Evolutionary conservation across 2,113 vertebrate species (phyloP).

Genomic region (Cromileptes altivelis): DNA sequence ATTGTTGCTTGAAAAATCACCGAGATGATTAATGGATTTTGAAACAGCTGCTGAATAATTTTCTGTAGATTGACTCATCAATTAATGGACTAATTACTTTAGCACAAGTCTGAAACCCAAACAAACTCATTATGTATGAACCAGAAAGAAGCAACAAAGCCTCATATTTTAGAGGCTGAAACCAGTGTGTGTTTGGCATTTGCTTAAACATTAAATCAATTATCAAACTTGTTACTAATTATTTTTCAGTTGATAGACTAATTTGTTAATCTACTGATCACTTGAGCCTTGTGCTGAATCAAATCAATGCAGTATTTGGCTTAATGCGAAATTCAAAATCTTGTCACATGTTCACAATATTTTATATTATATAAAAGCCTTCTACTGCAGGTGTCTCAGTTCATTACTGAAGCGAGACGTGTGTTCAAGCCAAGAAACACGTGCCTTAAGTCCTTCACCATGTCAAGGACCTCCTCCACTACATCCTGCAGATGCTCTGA

Average conservation of each 20-base stretch:
- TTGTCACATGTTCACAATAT: background rate
- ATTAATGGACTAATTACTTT: background rate
- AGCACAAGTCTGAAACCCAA: background rate
- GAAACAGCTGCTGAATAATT: background rate
- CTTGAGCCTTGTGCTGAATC: background rate
- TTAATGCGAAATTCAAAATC: background rate
- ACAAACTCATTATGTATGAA: background rate
- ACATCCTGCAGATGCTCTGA: constrained; percentile 11
- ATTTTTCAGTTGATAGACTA: background rate
- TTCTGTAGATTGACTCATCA: background rate
- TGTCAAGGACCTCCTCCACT: constrained; percentile 19
- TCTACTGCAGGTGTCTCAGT: background rate
- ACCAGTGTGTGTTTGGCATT: background rate
- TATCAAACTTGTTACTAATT: too few relatives aligned
- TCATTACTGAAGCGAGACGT: background rate
- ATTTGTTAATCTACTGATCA: background rate
- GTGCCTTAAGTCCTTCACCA: background rate
- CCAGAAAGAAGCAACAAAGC: background rate
- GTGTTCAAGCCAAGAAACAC: background rate
- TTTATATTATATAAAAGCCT: background rate
- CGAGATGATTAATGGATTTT: background rate
- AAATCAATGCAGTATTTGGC: background rate
- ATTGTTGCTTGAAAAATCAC: background rate
- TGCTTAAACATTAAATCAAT: background rate
- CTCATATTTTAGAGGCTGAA: background rate